Evolutionary conservation across 2,797 vertebrate species (phyloP), one percentile per base, ranked within the genome.

Genomic region (Ctenopoma multispine): DNA sequence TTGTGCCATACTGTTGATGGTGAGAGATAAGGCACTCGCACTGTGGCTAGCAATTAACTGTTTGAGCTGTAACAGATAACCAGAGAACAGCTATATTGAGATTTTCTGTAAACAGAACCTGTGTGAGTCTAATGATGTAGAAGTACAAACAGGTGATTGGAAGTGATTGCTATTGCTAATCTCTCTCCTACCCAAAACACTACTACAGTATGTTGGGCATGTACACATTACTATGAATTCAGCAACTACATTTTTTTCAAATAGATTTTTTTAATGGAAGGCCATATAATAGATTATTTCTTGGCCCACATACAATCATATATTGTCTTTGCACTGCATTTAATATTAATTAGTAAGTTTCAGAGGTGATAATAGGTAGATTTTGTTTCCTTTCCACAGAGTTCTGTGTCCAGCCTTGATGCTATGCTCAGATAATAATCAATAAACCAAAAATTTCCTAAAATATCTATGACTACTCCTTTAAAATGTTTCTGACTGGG

Each of bases 41-140:
- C 72, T 69, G 68, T 20, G 78, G 50, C 68, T 56, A 1, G 54
- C 81, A 87, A 88, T 90, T 83, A 87, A 73, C 70, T 29, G 69
- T 43, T 54, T 48, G 81, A 80, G 74, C 31, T 9, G 31, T 34
- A 82, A 68, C 57, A 55, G 75, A 76, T 75, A 48, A 68, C 66
- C 61, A 78, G 57, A 75, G 9, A 67, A 24, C 36, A 14, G 61
- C 63, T 55, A 73, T 66, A 48, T 20, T 60, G 81, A 62, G 54
- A 64, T 60, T 59, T 57, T 81, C 65, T 86, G 59, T 87, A 89
- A 90, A 89, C 80, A 82, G 83, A 90, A 69, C 63, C 83, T 80
- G 80, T 81, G 69, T 89, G 84, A 72, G 79, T 69, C 86, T 85
- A 86, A 85, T 76, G 59, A 85, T 72, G 27, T 43, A 36, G 59